Evolutionary conservation across 2,888 invertebrate genomes (phyloP), one percentile per base, ranked within the genome.

Genomic region (Aethes cnicana): DNA sequence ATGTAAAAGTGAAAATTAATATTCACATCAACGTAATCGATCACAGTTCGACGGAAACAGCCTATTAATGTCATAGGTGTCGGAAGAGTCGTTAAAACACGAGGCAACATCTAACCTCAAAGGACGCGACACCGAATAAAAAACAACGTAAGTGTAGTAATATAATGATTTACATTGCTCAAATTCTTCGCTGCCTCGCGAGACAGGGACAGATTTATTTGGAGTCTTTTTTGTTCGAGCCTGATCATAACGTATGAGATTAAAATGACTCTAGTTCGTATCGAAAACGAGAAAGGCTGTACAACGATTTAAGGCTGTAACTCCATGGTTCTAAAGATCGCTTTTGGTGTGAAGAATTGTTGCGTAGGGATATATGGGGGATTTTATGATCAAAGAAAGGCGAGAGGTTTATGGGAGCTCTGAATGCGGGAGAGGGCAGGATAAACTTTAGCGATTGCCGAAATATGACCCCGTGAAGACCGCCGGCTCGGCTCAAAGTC

Each of bases 91-190:
- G 67, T 69, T 71, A 62, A 77, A 59, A 74, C 71, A 72, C 75
- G 69, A 70, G 66, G 66, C 72, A 71, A 68, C 64, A 72, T 71
- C 72, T 72, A 68, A 77, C 74, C 75, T 77, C 78, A 81, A 81
- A 83, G 72, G 73, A 73, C 64, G 75, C 77, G 74, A 68, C 69
- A 69, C 59, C 67, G 69, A 78, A 78, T 75, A 84, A 86, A 84
- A 82, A 78, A 80, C 69, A 72, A 76, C 65, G 72, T 66, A 77
- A n/a, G n/a, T n/a, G n/a, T 80, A 81, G 82, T 84, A 84, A 85
- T 86, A 84, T 86, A 86, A 86, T 84, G 84, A 85, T 85, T 86
- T 85, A 86, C 87, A 84, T 85, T 84, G 77, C 84, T 84, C 80
- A 82, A 84, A 85, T 86, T 86, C 84, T 73, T 74, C 68, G 77